Evolutionary conservation across 1,140 invertebrate genomes (phyloP), one percentile per base, ranked within the genome.

Genomic region (Papilio polytes): DNA sequence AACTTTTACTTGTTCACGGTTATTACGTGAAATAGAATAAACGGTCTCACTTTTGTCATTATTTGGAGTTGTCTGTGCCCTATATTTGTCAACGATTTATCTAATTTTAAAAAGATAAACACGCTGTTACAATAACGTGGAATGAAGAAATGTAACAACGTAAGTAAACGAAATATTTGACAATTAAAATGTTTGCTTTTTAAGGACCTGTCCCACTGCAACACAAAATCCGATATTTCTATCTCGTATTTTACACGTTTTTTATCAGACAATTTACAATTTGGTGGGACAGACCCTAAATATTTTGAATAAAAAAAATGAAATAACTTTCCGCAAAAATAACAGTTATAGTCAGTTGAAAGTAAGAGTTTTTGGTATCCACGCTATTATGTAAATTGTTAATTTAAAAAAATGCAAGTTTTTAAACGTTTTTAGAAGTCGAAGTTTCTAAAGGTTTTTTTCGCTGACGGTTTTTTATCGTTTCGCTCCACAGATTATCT

Each of bases 1-100:
- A 80, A 86, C 86, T 87, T 86, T 87, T 86, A 86, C 84, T 85
- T 83, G 56, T 51, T 13, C 59, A 74, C 51, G 9, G 22, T 82
- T 76, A 66, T 46, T 48, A 74, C 70, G 81, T 78, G 66, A 41
- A 63, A 63, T 78, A 78, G 46, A n/a, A 44, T n/a, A 7, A 76
- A 22, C 74, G 41, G 12, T 20, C 4, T 76, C 10, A 74, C 63
- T 36, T 70, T 15, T 6, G 22, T 15, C 63, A 70, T 31, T 70
- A 15, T 36, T 66, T 3, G 2, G 63, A 31, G 4, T 63, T 3
- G 9, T 1, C 4, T 63, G 1, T 63, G 20, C 22, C 20, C 10
- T 59, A 20, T 56, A 20, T 20, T 56, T 20, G 3, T 63, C 7
- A 1, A 48, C 9, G 46, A 36, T 36, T 36, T 36, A 36, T 36